Base-by-base conservation (phyloP, 2,113 vertebrate species). In the Canis aureus region DNA sequence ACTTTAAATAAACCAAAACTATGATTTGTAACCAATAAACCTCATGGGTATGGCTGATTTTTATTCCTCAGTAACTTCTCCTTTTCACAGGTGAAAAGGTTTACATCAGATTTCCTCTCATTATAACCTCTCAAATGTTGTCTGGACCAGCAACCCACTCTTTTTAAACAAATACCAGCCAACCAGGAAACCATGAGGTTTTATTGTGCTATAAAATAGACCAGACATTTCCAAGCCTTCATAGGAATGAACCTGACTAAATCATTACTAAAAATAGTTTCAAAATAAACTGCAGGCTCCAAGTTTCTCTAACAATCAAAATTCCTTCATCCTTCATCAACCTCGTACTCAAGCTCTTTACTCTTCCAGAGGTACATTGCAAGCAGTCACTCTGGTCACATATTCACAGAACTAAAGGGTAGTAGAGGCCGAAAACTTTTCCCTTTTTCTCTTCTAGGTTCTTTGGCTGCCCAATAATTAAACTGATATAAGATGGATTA, bases 201-300 rank as follows among this genome's bases (percentile, higher is more conserved):
- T 98, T 98, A 98, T 98, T 97, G 97, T 98, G 91, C 91, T 96
- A 90, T 98, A 98, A 98, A 98, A 90, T 91, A 98, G 92, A 94
- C 93, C 96, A 97, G 95, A 97, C 96, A 94, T 97, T 98, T 97
- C 94, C 80, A 97, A 98, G 97, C 49, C 60, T 97, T 97, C 92
- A 96, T 94, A 97, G 97, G 97, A 97, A 98, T 97, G 97, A 97
- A 94, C 91, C 96, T 98, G 81, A 96, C 98, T 97, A 97, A 98
- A 98, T 95, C 89, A 71, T 96, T 97, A 91, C 97, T 97, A 98
- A 98, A 98, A 98, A 98, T 97, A 97, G 73, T 98, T 98, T 98
- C 83, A 97, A 97, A 98, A 98, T 97, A 97, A 98, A 97, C 88
- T 69, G 22, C 74, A 73, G 97, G 94, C 93, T 98, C 97, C 97